Base-by-base conservation (phyloP, 2,888 invertebrate genomes). In the Amitus sp. region DNA sequence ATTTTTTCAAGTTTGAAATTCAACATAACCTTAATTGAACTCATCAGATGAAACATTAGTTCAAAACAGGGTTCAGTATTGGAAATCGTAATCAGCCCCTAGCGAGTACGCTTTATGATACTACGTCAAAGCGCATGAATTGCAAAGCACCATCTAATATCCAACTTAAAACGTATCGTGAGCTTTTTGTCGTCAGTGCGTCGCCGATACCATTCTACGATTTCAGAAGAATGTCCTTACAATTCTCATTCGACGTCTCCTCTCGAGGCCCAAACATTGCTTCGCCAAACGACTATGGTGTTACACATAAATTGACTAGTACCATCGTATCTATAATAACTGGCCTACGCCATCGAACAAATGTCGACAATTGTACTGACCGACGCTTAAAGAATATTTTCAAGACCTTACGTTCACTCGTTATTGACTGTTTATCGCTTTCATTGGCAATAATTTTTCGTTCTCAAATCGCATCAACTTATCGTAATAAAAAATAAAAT, bases 221-320 rank as follows among this genome's bases (percentile, higher is more conserved):
- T 49, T 64, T 63, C 68, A 57, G 66, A n/a, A n/a, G n/a, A n/a
- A n/a, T n/a, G n/a, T n/a, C n/a, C n/a, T n/a, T n/a, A n/a, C n/a
- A n/a, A 62, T 66, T 51, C 52, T 59, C 51, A 65, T 68, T 66
- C 67, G 48, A 64, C 49, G 62, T 56, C 48, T 65, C 67, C 64
- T 65, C 63, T 66, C 61, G 53, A 51, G 61, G 67, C 49, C 66
- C 58, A 67, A 66, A 70, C 75, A 74, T 73, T 73, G 70, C 72
- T 71, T 75, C 68, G 66, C 66, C 68, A 68, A 75, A 69, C 72
- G 72, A 71, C 66, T 68, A 51, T 73, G 70, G 71, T 75, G 71
- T 72, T 71, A n/a, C 69, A 69, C 69, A 73, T 72, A 68, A 76
- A 78, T 78, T 77, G 77, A 78, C 78, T 76, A 73, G 68, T 73